Percentiles rank a stretch among this genome's conserved stretches.
Evolutionary conservation across 1,140 invertebrate species (phyloP).

Genomic region (Bombus superbus): DNA sequence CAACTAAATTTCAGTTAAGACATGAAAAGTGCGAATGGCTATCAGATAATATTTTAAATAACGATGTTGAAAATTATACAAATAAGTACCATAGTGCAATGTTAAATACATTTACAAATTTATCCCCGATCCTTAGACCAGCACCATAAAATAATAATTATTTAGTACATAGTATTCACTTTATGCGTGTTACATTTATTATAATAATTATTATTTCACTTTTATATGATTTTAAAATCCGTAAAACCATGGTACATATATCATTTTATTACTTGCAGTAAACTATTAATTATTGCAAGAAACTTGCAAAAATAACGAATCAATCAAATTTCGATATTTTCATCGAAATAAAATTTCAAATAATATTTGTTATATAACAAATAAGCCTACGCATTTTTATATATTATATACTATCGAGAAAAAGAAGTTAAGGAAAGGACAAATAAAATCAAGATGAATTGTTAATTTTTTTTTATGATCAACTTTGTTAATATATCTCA

Average conservation of each 20-base stretch:
- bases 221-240: constrained; percentile 25
- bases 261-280: constrained; percentile 9
- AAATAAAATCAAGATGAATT: constrained; percentile 13
- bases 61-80: constrained; percentile 54
- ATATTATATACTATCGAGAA: constrained; percentile 18
- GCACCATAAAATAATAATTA: constrained; percentile 51
- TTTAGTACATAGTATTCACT: not conserved
- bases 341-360: not conserved
- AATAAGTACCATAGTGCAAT: constrained; percentile 52
- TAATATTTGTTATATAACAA: constrained; percentile 1
- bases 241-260: not conserved
- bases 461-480: constrained; percentile 9
- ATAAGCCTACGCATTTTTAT: constrained; percentile 17
- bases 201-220: constrained; percentile 63
- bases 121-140: constrained; percentile 61
- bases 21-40: constrained; percentile 65
- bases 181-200: constrained; percentile 47
- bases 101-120: constrained; percentile 48
- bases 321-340: constrained; percentile 2
- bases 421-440: not conserved
- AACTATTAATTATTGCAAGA: not conserved
- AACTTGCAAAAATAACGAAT: not conserved
- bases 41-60: constrained; percentile 48
- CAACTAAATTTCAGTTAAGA: constrained; percentile 58
- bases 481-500: constrained; percentile 4